phyloP scores from a whole-genome alignment of 2,888 invertebrate genomes.

The Troides aeacus region DNA sequence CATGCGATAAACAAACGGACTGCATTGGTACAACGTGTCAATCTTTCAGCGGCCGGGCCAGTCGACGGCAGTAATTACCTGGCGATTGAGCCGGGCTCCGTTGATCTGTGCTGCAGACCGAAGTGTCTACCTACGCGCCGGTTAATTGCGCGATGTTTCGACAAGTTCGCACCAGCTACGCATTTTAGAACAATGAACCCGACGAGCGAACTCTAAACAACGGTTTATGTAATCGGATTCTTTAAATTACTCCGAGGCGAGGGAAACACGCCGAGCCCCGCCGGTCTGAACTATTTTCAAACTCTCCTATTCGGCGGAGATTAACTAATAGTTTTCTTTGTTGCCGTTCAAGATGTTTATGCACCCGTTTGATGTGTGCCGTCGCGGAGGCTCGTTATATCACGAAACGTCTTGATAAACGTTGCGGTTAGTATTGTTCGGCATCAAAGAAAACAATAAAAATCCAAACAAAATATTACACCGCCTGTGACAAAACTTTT shows the following conservation, averaged over 20 bases:
- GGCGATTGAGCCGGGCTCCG: slow-evolving; percentile 49
- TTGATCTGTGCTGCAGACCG: slow-evolving; percentile 39
- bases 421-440: slow-evolving; percentile 53
- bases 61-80: slow-evolving; percentile 66
- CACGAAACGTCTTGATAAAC: slow-evolving; percentile 60
- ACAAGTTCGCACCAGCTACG: slow-evolving; percentile 55
- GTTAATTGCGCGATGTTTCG: slow-evolving; percentile 64
- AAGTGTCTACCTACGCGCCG: slow-evolving; percentile 52
- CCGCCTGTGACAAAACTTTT: slow-evolving; percentile 60
- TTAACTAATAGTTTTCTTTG: slow-evolving; percentile 50
- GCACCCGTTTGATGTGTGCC: slow-evolving; percentile 61
- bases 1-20: slow-evolving; percentile 61
- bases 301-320: slow-evolving; percentile 40
- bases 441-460: slow-evolving; percentile 73
- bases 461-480: slow-evolving; percentile 63
- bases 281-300: slow-evolving; percentile 42
- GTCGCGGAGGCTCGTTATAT: slow-evolving; percentile 55
- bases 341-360: slow-evolving; percentile 54
- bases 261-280: slow-evolving; percentile 33
- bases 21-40: slow-evolving; percentile 53
- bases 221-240: slow-evolving; percentile 32
- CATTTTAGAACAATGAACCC: slow-evolving; percentile 54
- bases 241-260: slow-evolving; percentile 29
- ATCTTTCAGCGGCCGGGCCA: slow-evolving; percentile 59
- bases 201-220: slow-evolving; percentile 26